These are phyloP conservation scores for Triplophysa siluroides DNA, from an alignment of 2,113 vertebrate species.

Conservation along the genomic window DNA sequence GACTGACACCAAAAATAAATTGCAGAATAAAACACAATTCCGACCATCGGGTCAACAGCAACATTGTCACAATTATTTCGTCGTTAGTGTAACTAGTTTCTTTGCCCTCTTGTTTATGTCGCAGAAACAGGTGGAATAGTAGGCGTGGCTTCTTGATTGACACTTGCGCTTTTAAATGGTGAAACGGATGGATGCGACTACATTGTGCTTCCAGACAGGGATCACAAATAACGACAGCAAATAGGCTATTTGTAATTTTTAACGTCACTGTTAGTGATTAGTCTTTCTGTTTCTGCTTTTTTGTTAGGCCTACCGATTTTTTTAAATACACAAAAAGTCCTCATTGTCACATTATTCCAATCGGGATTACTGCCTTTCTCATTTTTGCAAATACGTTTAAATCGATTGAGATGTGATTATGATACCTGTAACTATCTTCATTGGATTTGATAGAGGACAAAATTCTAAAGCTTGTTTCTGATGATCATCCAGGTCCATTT, in stretches of 20 bases:
- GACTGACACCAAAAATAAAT: neutral
- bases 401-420: neutral
- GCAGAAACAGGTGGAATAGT: neutral
- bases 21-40: neutral
- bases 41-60: neutral
- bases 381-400: too few species aligned
- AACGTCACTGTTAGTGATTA: too few species aligned
- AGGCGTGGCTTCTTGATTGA: constrained; percentile 27
- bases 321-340: too few species aligned
- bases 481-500: neutral
- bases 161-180: neutral
- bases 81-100: neutral
- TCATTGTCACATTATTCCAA: too few species aligned
- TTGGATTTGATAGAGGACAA: neutral
- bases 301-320: too few species aligned
- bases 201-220: neutral
- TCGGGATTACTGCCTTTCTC: too few species aligned
- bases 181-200: neutral
- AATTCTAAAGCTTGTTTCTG: neutral
- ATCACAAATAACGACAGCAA: neutral
- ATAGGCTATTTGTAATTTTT: too few species aligned
- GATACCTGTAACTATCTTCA: neutral
- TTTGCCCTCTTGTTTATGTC: neutral
- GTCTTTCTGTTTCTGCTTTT: too few species aligned
- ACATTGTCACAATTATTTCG: neutral